Conservation (phyloP, 2,113 vertebrate species). For the Spermophilus dauricus region DNA sequence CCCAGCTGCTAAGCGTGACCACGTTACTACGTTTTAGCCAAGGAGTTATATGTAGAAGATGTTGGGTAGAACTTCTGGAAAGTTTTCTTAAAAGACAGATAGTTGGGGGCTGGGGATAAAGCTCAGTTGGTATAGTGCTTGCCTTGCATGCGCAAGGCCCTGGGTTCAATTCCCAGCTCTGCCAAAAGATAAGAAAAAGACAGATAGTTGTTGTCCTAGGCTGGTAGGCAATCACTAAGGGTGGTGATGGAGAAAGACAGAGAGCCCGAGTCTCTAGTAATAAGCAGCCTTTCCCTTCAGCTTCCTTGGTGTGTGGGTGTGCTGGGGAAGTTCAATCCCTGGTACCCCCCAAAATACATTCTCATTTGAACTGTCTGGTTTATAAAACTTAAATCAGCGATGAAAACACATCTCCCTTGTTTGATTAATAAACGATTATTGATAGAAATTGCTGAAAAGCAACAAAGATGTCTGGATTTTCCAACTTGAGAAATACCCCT, state of each 20-base stretch:
- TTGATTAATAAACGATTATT: background rate
- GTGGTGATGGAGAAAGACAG: background rate
- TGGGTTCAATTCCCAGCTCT: too few relatives aligned
- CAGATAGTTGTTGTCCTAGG: background rate
- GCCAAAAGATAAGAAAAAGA: too few relatives aligned
- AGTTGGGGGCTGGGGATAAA: background rate
- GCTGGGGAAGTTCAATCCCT: too few relatives aligned
- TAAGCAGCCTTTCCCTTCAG: background rate
- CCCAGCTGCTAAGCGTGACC: background rate
- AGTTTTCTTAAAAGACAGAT: background rate
- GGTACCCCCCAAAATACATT: background rate
- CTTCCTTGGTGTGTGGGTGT: background rate
- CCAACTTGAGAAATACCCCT: background rate
- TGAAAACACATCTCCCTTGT: slow-evolving; percentile 12
- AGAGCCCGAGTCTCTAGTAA: background rate
- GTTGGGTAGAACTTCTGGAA: background rate
- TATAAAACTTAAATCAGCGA: background rate
- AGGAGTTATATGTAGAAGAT: background rate
- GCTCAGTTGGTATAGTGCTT: too few relatives aligned
- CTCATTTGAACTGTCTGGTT: background rate
- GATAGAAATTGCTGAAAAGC: slow-evolving; percentile 19
- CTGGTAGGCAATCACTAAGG: background rate
- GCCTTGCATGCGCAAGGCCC: too few relatives aligned
- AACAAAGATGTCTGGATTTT: background rate
- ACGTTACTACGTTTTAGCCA: background rate